Base-by-base conservation (phyloP, 2,888 invertebrate genomes). In the Pomacea canaliculata region DNA sequence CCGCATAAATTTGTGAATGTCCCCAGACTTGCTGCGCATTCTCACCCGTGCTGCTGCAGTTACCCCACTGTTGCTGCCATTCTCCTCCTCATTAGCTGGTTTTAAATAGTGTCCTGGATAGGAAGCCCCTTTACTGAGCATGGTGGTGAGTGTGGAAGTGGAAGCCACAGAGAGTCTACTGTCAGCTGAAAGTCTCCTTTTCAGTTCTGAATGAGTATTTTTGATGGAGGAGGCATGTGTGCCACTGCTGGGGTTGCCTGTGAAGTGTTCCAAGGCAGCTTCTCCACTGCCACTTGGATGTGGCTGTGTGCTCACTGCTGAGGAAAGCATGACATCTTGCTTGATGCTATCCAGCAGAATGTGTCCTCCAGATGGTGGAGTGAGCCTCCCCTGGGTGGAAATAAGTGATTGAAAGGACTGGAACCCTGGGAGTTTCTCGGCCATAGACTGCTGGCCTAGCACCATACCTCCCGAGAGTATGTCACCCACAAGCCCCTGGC, bases 1-100 rank as follows among this genome's bases (percentile, higher is more conserved):
- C 56, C 86, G 74, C 56, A 83, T 80, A 27, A 85, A 79, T 77
- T 85, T 78, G 78, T 83, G 83, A 76, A 86, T 83, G 69, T 88
- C 87, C 16, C 86, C 86, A 3, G 86, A 86, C 79, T 86, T 88
- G 78, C 86, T 87, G n/a, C 86, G 81, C 72, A 86, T 83, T 70
- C 86, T 71, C 12, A 80, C 77, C 46, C 81, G 72, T 16, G 78
- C 78, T 37, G 72, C 78, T 27, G 70, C 78, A 23, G 76, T 76
- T 16, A 78, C n/a, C 10, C 78, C 76, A n/a, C 48, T 70, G 19
- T 46, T 65, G 13, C 73, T 72, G 23, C 63, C 60, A 37, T 60
- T 27, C 10, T 74, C 74, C 13, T 23, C 60, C 27, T 13, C 59
- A 27, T 63, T 8, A 37, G 51, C 27, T 46, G 68, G 37, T 70